phyloP scores from a whole-genome alignment of 2,888 invertebrate species.

The Napeogenes sylphis region DNA sequence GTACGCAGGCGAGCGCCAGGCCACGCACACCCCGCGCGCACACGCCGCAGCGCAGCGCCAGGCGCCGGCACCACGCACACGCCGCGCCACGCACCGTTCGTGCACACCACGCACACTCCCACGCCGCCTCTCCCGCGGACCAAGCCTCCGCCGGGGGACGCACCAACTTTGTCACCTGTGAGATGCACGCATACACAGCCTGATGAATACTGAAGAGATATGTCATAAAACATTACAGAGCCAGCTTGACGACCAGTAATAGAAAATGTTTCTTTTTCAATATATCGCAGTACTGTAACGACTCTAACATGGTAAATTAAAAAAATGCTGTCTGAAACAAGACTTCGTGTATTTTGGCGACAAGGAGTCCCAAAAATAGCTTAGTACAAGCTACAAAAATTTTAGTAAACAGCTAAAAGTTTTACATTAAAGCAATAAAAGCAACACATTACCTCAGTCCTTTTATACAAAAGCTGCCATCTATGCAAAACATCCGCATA shows the following conservation, averaged over 20 bases:
- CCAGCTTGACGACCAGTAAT: too few species aligned
- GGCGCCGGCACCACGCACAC: slow-evolving; percentile 84
- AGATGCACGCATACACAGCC: not conserved
- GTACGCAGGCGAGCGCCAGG: slow-evolving; percentile 88
- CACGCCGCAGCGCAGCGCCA: slow-evolving; percentile 87
- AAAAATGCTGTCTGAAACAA: too few species aligned
- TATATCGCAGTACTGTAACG: too few species aligned
- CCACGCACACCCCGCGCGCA: slow-evolving; percentile 93
- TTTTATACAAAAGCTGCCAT: slow-evolving; percentile 88
- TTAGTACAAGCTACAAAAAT: too few species aligned
- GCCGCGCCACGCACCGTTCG: slow-evolving; percentile 78
- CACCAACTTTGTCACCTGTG: slow-evolving; percentile 79
- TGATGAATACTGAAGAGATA: not conserved
- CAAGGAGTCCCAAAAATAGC: too few species aligned
- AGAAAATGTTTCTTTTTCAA: too few species aligned
- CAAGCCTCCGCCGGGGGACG: slow-evolving; percentile 57
- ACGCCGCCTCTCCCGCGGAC: slow-evolving; percentile 79
- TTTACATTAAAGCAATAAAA: too few species aligned
- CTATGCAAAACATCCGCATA: slow-evolving; percentile 93
- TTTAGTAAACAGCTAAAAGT: too few species aligned
- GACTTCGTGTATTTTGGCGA: too few species aligned
- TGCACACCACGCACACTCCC: slow-evolving; percentile 76
- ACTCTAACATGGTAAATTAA: too few species aligned
- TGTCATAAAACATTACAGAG: not conserved
- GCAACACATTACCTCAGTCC: slow-evolving; percentile 80